Base-by-base conservation (phyloP, 2,797 vertebrate genomes). In the Scarus forsteni region DNA sequence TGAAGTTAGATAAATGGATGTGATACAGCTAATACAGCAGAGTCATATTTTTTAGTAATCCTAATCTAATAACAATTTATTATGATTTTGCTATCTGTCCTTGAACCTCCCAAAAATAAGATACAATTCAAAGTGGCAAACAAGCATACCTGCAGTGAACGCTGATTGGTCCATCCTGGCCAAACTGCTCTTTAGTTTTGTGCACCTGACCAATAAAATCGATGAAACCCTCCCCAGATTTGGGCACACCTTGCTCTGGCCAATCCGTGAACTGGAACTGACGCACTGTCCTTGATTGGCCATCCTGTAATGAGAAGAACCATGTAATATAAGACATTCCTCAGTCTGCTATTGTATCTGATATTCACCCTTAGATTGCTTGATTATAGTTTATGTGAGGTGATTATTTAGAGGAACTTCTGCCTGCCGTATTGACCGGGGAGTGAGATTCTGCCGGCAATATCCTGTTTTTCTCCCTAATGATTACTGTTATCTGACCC, bases 231-330 rank as follows among this genome's bases (percentile, higher is more conserved):
- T 99, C 98, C 8, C 98, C 98, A 0, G 98, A 98, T 87, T 99
- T 99, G 74, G 98, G 98, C 91, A 99, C 98, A 0, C 98, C 98
- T 90, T 99, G 98, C 43, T 99, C 98, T 0, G 98, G 98, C 98
- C 98, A 99, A 88, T 99, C 98, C 0, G 97, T 99, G 92, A 99
- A 99, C 94, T 99, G 98, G 94, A 99, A 99, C 92, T 99, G 98
- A n/a, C 98, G 95, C 5, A 99, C 97, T 0, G 98, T 99, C 45
- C 98, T 94, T 1, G 98, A 99, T 88, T 99, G 98, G 52, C 98
- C 98, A 0, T 99, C 98, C 98, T 99, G 89, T 56, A 43, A 40
- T 8, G 13, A 45, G 36, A 34, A 51, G 12, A 19, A 59, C 46
- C 40, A 45, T 11, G 14, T 1, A 9, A 36, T 8, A 10, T 15